Evolutionary conservation across 2,888 invertebrate species (phyloP).

Genomic region (Eupithecia pulchellata): DNA sequence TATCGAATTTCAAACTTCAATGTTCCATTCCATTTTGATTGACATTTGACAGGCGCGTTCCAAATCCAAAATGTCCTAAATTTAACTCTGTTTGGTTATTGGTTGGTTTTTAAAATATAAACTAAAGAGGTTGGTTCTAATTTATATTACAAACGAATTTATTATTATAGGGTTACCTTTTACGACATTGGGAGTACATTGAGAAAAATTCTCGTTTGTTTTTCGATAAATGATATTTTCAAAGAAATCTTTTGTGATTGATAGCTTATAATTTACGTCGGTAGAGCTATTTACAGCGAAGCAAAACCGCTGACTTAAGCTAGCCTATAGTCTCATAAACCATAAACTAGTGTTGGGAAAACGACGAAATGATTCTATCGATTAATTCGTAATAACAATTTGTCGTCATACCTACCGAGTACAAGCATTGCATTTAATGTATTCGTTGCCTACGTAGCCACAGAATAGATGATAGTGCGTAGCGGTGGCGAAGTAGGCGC

Average conservation of each 20-base stretch:
- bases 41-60: conserved; percentile 38
- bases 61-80: conserved; percentile 27
- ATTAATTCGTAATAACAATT: conserved; percentile 82
- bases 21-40: conserved; percentile 33
- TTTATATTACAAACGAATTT: too few species aligned
- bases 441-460: conserved; percentile 73
- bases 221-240: too few species aligned
- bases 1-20: conserved; percentile 27
- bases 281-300: neutral
- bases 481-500: conserved; percentile 70
- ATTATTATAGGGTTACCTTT: too few species aligned
- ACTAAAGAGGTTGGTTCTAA: neutral
- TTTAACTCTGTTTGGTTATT: neutral
- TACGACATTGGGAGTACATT: too few species aligned
- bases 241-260: too few species aligned
- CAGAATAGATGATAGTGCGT: neutral
- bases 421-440: conserved; percentile 75
- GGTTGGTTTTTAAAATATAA: neutral
- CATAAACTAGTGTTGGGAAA: conserved; percentile 26
- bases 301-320: neutral
- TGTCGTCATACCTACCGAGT: conserved; percentile 77
- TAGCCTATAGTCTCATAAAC: conserved; percentile 21
- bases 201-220: too few species aligned
- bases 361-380: conserved; percentile 54
- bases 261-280: too few species aligned